Evolutionary conservation across 2,113 vertebrate species (phyloP), one percentile per base, ranked within the genome.

Genomic region (Actinemys pallida): DNA sequence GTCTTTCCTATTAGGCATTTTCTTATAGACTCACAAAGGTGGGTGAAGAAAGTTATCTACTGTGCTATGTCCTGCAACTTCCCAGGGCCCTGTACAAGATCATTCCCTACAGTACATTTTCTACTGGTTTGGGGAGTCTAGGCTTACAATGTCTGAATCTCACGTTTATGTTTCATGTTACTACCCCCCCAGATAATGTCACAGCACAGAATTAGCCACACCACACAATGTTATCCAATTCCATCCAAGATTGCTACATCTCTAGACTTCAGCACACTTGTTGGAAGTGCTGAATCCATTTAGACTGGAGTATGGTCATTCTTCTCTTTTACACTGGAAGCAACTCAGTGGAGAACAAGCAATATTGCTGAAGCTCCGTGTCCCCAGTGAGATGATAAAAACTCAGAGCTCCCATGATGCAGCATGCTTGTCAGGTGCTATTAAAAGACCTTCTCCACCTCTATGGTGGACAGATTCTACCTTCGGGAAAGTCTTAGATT

Each of bases 381-480:
- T 10, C 25, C 75, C 72, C 24, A 1, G 10, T 45, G 24, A 76
- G 75, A 42, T 47, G 42, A 78, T 47, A 78, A 47, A 78, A 24
- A 13, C 42, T 45, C 72, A 76, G 72, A 47, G 42, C 10, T 78
- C 42, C 42, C 39, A 3, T 0, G 1, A 6, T 1, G 1, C 42
- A 12, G 35, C 50, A 11, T 1, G 27, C 59, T 10, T n/a, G 1
- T 22, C 11, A 1, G 29, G n/a, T 5, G 1, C 10, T 4, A 14
- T 5, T 2, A 35, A 45, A 20, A 39, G n/a, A 4, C 9, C 3
- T 80, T 57, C 20, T 42, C 11, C 22, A 35, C 19, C n/a, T 27
- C 14, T 14, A 10, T 0, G 12, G 42, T 24, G 12, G 4, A 25
- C 10, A 54, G 57, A 1, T 4, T 57, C 16, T 12, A 11, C 2